phyloP scores from a whole-genome alignment of 2,888 invertebrate genomes.

The Yponomeuta malinellus region DNA sequence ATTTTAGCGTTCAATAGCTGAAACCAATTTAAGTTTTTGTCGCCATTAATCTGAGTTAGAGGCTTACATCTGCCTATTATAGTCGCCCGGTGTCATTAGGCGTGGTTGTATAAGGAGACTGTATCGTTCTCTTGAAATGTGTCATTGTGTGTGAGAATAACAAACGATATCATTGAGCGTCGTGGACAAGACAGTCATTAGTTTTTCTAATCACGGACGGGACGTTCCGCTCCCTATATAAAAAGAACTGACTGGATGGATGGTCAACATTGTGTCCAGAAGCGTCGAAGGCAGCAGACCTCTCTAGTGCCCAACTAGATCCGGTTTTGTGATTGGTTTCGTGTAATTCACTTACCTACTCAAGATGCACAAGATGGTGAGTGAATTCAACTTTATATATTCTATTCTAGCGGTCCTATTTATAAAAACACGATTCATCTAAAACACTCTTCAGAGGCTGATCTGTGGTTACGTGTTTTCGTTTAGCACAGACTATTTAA shows the following conservation, averaged over 20 bases:
- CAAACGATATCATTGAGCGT: constrained; percentile 37
- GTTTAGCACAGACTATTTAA: no score
- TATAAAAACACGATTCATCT: no score
- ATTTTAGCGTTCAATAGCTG: constrained; percentile 6
- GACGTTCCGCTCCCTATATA: constrained; percentile 43
- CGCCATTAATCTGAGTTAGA: constrained; percentile 7
- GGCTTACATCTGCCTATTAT: constrained; percentile 10
- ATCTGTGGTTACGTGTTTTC: no score
- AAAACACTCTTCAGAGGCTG: no score
- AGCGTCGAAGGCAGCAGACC: constrained; percentile 35
- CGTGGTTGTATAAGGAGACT: not conserved
- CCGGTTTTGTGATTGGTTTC: constrained; percentile 35
- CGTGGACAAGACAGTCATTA: constrained; percentile 46
- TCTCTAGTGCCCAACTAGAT: constrained; percentile 51
- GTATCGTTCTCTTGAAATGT: constrained; percentile 42
- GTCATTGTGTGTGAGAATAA: constrained; percentile 48
- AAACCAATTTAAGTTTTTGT: constrained; percentile 1
- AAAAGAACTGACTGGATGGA: constrained; percentile 27
- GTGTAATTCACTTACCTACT: constrained; percentile 17
- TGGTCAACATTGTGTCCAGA: not conserved
- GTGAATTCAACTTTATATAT: constrained; percentile 22
- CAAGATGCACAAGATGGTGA: constrained; percentile 63
- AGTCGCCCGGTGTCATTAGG: not conserved
- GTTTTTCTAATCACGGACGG: constrained; percentile 62
- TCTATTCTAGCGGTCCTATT: not conserved